A percentile compares a stretch with the other conserved stretches of the same genome.
Conservation (phyloP, 1,140 invertebrate species). For the Drosophila takahashii region DNA sequence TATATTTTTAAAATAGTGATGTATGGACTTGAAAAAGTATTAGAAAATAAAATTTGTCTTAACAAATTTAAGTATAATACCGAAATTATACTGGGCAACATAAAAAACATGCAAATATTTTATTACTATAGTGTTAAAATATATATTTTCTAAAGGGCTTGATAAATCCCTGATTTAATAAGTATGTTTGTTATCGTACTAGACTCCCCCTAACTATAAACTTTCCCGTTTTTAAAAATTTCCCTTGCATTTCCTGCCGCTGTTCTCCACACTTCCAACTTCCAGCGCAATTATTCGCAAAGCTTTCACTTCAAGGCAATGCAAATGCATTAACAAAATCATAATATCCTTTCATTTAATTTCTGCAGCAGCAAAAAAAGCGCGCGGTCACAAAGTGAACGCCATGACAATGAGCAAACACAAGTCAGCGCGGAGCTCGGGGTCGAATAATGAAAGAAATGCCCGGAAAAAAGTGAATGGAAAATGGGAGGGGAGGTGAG, state of each 20-base stretch:
- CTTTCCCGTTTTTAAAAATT: no score
- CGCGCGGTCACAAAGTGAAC: slow-evolving; percentile 45
- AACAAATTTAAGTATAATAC: no score
- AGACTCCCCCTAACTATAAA: background rate
- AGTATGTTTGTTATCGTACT: background rate
- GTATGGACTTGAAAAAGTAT: no score
- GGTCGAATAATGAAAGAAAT: slow-evolving; percentile 32
- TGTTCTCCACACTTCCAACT: slow-evolving; percentile 19
- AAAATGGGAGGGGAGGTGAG: background rate
- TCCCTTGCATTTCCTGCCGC: background rate
- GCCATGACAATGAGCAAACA: slow-evolving; percentile 55
- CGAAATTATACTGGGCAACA: no score
- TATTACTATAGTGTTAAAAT: no score
- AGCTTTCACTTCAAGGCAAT: slow-evolving; percentile 29
- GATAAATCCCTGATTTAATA: background rate
- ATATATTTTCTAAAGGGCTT: background rate
- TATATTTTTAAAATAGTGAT: background rate
- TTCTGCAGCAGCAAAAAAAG: slow-evolving; percentile 28
- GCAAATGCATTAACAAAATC: slow-evolving; percentile 51
- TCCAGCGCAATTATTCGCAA: slow-evolving; percentile 33
- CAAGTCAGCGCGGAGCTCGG: slow-evolving; percentile 22
- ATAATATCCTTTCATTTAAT: slow-evolving; percentile 54
- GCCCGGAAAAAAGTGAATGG: slow-evolving; percentile 11
- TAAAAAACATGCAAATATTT: no score
- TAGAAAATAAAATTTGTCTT: no score